phyloP scores from a whole-genome alignment of 2,113 vertebrate species.

The Pseudonaja textilis region DNA sequence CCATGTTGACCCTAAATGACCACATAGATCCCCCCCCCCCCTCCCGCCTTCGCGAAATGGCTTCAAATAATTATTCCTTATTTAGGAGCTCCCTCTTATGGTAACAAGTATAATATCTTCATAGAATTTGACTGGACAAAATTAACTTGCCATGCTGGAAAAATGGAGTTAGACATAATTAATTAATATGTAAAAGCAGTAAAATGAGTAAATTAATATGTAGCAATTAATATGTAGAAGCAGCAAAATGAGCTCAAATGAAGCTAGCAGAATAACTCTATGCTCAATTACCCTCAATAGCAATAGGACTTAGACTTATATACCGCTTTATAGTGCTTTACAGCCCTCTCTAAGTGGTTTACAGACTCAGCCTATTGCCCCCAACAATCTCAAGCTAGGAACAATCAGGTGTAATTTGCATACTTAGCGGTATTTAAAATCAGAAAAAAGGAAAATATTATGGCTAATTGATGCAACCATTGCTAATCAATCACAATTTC shows the following conservation, averaged over 20 bases:
- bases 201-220: neutral
- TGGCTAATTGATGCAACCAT: no score
- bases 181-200: neutral
- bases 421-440: neutral
- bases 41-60: neutral
- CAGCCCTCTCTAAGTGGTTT: no score
- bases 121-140: neutral
- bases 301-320: no score
- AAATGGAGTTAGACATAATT: neutral
- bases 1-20: neutral
- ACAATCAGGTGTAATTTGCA: neutral
- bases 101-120: neutral
- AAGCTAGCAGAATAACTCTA: neutral
- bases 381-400: neutral
- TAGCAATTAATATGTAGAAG: neutral
- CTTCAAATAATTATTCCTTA: neutral
- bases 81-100: neutral
- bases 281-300: neutral
- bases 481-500: no score
- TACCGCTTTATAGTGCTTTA: no score
- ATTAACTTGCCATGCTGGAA: neutral
- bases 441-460: no score
- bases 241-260: neutral
- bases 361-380: no score
- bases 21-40: neutral